A percentile compares a stretch with the other conserved stretches of the same genome.
Evolutionary conservation across 2,888 invertebrate species (phyloP).

Genomic region (Cosmopolites sordidus): DNA sequence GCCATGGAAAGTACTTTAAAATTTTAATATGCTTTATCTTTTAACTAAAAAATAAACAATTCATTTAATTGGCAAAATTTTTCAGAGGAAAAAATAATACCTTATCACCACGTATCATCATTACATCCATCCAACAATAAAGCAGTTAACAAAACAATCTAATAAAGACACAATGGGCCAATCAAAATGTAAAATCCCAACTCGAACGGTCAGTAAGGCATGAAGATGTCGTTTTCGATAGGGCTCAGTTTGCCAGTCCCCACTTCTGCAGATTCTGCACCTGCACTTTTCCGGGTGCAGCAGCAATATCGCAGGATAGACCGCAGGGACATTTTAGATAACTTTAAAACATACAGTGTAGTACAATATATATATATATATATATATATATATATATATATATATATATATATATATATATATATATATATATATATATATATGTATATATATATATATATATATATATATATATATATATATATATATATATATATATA

Average conservation of each 20-base stretch:
- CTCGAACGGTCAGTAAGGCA: constrained; percentile 38
- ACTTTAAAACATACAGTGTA: constrained; percentile 9
- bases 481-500: no score
- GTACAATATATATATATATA: not conserved
- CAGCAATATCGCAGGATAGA: constrained; percentile 3
- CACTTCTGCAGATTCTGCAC: constrained; percentile 23
- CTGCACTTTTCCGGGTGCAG: constrained; percentile 36
- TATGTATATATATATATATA: no score
- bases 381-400: no score
- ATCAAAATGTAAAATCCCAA: constrained; percentile 27
- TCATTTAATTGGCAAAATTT: no score
- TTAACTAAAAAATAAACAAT: no score
- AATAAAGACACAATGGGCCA: constrained; percentile 27
- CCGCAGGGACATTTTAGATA: not conserved
- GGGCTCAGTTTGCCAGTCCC: constrained; percentile 7
- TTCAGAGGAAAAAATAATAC: no score
- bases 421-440: no score
- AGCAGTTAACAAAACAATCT: constrained; percentile 23
- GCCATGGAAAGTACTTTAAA: no score
- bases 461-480: no score
- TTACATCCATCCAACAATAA: constrained; percentile 13
- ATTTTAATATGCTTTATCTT: no score
- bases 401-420: no score
- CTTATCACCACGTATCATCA: not conserved
- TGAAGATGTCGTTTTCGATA: constrained; percentile 39